Base-by-base conservation (phyloP, 2,888 invertebrate genomes). In the Erebia ligea region DNA sequence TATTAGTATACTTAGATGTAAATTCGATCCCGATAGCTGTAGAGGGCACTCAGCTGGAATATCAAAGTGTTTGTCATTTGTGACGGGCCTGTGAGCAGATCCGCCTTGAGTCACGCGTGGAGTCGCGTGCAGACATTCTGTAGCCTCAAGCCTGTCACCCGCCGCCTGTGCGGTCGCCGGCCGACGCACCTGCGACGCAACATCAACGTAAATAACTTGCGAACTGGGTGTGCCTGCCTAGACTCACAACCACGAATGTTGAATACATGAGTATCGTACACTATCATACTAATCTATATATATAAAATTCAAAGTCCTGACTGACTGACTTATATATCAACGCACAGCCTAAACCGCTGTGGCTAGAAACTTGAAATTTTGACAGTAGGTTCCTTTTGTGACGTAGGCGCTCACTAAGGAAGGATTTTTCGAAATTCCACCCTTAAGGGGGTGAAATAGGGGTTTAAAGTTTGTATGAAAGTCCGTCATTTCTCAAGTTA, bases 61-160 rank as follows among this genome's bases (percentile, higher is more conserved):
- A 11, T 59, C 59, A n/a, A 58, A n/a, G 57, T 59, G 9, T 59
- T 59, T n/a, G 59, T 59, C 59, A 40, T 48, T 8, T 13, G 62
- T 48, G 13, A 61, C 59, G 42, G 59, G 42, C 15, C 21, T 5
- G 19, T 13, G 40, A 21, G 10, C 5, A 40, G 64, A 65, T 73
- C 72, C 72, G 72, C 21, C 56, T 70, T 70, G 73, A 73, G 56
- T 73, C 70, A 73, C 59, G 34, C 34, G 6, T 50, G 70, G 40
- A 48, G 25, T 10, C 21, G 57, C 58, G 67, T 67, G 57, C 67
- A 58, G 67, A 67, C 67, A 57, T 25, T 42, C 67, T 21, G 68
- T n/a, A 15, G 48, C 72, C 59, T 17, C 25, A 6, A 11, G 73
- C 42, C 50, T n/a, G 50, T 4, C n/a, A 50, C 15, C 48, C 13